Conservation (phyloP, 2,797 vertebrate species). For the Calcarius lapponicus region DNA sequence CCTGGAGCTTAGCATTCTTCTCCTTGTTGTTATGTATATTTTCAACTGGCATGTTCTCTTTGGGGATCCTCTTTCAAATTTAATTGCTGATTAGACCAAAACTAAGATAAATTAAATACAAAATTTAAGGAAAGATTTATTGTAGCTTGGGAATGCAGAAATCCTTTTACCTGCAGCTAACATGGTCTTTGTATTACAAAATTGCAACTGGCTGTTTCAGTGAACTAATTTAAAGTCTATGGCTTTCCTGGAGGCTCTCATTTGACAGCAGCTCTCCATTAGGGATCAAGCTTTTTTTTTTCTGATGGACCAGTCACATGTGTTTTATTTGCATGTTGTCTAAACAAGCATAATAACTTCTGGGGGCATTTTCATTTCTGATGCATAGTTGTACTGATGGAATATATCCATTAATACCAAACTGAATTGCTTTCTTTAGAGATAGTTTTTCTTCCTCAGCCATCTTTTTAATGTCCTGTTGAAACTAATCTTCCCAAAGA, state of each 20-base stretch:
- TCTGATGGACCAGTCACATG: slow-evolving; percentile 17
- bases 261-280: background rate
- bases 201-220: background rate
- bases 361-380: slow-evolving; percentile 20
- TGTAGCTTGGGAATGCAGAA: background rate
- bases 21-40: background rate
- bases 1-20: background rate
- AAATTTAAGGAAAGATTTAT: slow-evolving; percentile 4
- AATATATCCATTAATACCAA: background rate
- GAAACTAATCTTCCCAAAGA: slow-evolving; percentile 3
- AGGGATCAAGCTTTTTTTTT: background rate
- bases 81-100: background rate
- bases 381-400: slow-evolving; percentile 21
- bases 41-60: slow-evolving; percentile 20
- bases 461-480: slow-evolving; percentile 6
- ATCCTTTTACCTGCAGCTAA: background rate
- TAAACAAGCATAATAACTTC: background rate
- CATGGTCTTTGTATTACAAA: background rate
- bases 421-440: background rate
- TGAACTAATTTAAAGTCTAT: background rate
- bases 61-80: background rate
- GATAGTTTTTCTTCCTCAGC: slow-evolving; percentile 27
- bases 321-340: slow-evolving; percentile 33
- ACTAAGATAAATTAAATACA: background rate
- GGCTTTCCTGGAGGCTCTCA: slow-evolving; percentile 18